These are phyloP conservation scores for Drosophila nigromelanica DNA, from an alignment of 1,140 invertebrate species.

Conservation along the genomic window DNA sequence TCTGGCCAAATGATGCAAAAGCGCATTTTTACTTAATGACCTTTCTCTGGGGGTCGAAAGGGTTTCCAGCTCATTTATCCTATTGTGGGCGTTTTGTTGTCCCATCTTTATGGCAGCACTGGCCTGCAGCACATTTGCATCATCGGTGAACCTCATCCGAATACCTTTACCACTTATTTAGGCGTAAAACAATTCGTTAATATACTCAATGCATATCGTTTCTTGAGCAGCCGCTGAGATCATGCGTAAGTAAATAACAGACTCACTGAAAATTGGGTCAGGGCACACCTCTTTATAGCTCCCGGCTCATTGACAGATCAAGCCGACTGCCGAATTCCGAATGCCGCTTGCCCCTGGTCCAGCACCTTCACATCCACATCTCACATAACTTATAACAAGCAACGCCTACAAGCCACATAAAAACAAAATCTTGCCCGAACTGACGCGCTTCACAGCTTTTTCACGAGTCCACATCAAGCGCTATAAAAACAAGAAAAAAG, in stretches of 20 bases:
- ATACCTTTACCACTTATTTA: constrained; percentile 25
- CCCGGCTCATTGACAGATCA: constrained; percentile 55
- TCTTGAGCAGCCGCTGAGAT: constrained; percentile 52
- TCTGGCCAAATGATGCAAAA: constrained; percentile 47
- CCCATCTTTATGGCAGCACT: constrained; percentile 22
- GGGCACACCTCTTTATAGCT: constrained; percentile 74
- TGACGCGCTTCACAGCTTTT: constrained; percentile 53
- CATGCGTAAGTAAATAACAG: constrained; percentile 67
- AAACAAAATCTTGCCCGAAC: constrained; percentile 29
- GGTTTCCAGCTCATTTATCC: constrained; percentile 9
- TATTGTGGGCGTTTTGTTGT: constrained; percentile 41
- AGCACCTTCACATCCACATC: constrained; percentile 26
- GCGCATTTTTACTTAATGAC: constrained; percentile 39
- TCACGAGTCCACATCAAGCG: constrained; percentile 53
- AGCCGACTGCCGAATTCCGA: constrained; percentile 32
- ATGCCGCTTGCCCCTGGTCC: background rate
- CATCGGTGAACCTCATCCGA: constrained; percentile 21
- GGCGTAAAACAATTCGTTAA: constrained; percentile 26
- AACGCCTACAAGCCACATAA: constrained; percentile 58
- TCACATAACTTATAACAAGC: constrained; percentile 66
- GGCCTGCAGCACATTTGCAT: constrained; percentile 31
- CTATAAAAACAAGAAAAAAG: constrained; percentile 28
- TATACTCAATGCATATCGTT: constrained; percentile 58
- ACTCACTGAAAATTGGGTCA: constrained; percentile 61
- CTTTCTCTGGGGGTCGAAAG: constrained; percentile 32